Base-by-base conservation (phyloP, 2,113 vertebrate species). In the Oryzias woworae region DNA sequence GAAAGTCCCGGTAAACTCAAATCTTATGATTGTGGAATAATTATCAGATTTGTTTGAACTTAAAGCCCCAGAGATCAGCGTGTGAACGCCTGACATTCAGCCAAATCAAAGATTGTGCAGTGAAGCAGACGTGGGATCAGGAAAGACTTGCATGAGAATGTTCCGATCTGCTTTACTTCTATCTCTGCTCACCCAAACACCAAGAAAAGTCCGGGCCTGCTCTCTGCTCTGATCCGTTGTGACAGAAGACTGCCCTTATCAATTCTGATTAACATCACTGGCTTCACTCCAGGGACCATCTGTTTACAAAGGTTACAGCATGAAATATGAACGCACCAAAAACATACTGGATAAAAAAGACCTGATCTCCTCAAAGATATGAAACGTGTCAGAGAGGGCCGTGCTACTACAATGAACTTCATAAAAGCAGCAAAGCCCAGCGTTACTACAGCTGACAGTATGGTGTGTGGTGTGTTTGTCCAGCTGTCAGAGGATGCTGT, bases 211-310 rank as follows among this genome's bases (percentile, higher is more conserved):
- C 66, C 69, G 66, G 71, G 70, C 77, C 79, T 64, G 58, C 62
- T 82, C 62, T 53, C 51, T 69, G 61, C 75, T 83, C 72, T 68
- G 84, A 88, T 83, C 58, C 0, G 46, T 48, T 80, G 80, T 85
- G 87, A 88, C 82, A 74, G 22, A 79, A 62, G 66, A 62, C 67
- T 82, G 78, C 82, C 82, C 82, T 87, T 78, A 87, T 90, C 85
- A 78, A 77, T 68, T 73, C 69, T 76, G 78, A 82, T 90, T 75
- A 90, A 7, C 52, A 78, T 88, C 86, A 88, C 17, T 23, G 0
- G 56, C 60, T 67, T 75, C 71, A 61, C 73, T 36, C 26, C 23
- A 77, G 54, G 68, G 80, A 67, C 58, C 76, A 73, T 65, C 74
- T 74, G 80, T 68, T 84, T 53, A 69, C 54, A 45, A 31, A 75